A percentile compares a stretch with the other conserved stretches of the same genome.
Evolutionary conservation across 2,888 invertebrate genomes (phyloP).

Genomic region (Epinotia nisella): DNA sequence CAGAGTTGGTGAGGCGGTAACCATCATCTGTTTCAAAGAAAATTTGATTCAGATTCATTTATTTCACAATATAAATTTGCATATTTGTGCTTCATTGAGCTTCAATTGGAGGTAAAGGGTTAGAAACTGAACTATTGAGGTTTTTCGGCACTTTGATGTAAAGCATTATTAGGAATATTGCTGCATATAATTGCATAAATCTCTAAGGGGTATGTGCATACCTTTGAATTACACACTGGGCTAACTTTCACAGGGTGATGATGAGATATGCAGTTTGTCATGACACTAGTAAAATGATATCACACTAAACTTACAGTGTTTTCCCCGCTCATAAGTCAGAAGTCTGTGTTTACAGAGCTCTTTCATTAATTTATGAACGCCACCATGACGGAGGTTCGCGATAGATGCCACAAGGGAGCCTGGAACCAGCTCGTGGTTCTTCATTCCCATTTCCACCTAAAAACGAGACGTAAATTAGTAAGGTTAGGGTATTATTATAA

Average conservation of each 20-base stretch:
- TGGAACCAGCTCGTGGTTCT: constrained; percentile 99
- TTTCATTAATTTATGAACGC: constrained; percentile 95
- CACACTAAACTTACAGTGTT: constrained; percentile 87
- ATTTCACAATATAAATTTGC: no score
- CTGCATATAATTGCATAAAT: no score
- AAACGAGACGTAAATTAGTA: constrained; percentile 50
- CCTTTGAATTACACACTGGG: no score
- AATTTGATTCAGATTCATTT: no score
- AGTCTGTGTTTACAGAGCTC: constrained; percentile 96
- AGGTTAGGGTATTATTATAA: constrained; percentile 45
- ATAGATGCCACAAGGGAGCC: constrained; percentile 94
- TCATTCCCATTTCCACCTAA: constrained; percentile 99
- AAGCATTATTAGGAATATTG: no score
- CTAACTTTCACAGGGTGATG: no score
- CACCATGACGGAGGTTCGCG: constrained; percentile 96
- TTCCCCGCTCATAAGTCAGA: constrained; percentile 97
- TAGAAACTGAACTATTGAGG: no score
- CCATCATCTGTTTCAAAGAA: constrained; percentile 91
- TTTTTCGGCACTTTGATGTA: no score
- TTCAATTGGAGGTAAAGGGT: no score
- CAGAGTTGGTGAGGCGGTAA: constrained; percentile 96
- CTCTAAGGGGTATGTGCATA: no score
- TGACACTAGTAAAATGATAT: not conserved
- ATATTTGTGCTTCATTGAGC: no score
- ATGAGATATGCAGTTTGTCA: no score